Conservation (phyloP, 2,113 vertebrate species). For the Zonotrichia leucophrys region DNA sequence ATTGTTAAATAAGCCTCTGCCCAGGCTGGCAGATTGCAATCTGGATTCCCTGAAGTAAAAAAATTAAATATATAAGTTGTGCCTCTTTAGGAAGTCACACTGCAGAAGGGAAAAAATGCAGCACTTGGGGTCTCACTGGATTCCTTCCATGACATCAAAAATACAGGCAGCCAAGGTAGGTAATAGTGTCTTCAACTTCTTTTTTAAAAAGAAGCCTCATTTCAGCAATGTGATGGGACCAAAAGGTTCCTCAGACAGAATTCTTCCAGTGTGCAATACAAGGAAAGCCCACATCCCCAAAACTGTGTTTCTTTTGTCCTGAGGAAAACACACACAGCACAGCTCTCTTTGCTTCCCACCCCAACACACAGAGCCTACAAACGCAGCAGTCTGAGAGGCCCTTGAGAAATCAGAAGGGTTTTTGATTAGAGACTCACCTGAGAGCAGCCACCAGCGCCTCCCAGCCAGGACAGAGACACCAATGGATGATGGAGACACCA, state of each 20-base stretch:
- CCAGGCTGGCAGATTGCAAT: not conserved
- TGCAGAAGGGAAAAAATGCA: accelerated
- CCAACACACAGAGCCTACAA: not conserved
- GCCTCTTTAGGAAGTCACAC: not conserved
- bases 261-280: not conserved
- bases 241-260: not conserved
- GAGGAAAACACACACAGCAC: accelerated
- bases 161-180: not conserved
- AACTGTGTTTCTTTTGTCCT: not conserved
- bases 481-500: not conserved
- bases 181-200: not conserved
- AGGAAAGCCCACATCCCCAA: not conserved
- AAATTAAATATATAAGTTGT: not conserved
- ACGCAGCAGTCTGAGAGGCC: not conserved
- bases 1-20: not conserved
- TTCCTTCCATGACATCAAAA: not conserved
- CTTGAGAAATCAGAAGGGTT: not conserved
- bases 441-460: not conserved
- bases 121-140: not conserved
- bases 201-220: not conserved
- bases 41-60: not conserved
- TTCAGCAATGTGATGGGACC: not conserved
- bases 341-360: not conserved
- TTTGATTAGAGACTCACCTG: not conserved
- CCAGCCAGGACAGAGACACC: not conserved